Base-by-base conservation (phyloP, 2,888 invertebrate genomes). In the Bembecia ichneumoniformis region DNA sequence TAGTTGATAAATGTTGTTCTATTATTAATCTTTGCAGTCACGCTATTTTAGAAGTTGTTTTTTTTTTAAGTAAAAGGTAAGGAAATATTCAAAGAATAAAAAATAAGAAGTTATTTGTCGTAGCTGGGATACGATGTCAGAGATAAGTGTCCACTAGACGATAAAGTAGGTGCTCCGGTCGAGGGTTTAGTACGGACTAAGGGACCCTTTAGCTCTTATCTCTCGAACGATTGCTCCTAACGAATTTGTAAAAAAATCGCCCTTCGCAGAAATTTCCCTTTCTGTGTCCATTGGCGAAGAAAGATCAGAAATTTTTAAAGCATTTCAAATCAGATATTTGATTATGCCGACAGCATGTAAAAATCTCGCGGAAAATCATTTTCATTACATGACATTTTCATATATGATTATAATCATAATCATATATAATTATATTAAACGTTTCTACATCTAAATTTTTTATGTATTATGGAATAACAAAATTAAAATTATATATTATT, bases 111-210 rank as follows among this genome's bases (percentile, higher is more conserved):
- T 15, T 10, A 44, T 44, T 44, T 44, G 44, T 44, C 44, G 44
- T 15, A 9, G 28, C 28, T 28, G 28, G n/a, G 28, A 9, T 40
- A 14, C 40, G 36, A 40, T 13, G 34, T 44, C 44, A 13, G 44
- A 17, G 44, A 17, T 44, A 49, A 51, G 50, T 50, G 48, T 50
- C 51, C 50, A 48, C 48, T 54, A 47, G 45, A 43, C 46, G 35
- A 47, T 52, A 47, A 49, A 52, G 50, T 20, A 28, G 28, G 28
- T 28, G 28, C 46, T 49, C 49, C 40, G 34, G 46, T 34, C 44
- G 50, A 49, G 43, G 49, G 49, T 43, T 51, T 47, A 49, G 15
- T 44, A 44, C 51, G 46, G 43, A 14, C 45, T 48, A 28, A 28
- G 28, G 28, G 28, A 48, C 28, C 40, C 36, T 16, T 28, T 11